A percentile compares a stretch with the other conserved stretches of the same genome.
Evolutionary conservation across 1,140 invertebrate species (phyloP).

Genomic region (Drosophila tristis): DNA sequence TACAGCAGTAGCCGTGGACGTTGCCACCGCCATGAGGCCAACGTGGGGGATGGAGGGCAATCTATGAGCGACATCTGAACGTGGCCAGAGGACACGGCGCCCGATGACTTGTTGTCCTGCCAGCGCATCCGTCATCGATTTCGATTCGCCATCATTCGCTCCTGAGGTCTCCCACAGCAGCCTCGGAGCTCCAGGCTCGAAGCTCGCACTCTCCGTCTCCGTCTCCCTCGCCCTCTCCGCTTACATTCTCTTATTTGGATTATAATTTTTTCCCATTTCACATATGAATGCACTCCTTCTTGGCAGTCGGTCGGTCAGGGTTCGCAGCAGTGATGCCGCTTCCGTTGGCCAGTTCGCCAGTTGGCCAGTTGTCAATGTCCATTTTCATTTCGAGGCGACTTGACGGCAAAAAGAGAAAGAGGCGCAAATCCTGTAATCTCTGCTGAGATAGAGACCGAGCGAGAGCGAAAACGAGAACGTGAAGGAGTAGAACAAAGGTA

Average conservation of each 20-base stretch:
- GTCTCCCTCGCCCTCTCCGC: slow-evolving; percentile 24
- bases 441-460: background rate
- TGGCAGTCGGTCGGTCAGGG: slow-evolving; percentile 21
- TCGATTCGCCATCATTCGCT: slow-evolving; percentile 29
- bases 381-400: slow-evolving; percentile 54
- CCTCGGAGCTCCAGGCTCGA: background rate
- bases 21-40: background rate
- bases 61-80: slow-evolving; percentile 31
- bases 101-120: slow-evolving; percentile 46
- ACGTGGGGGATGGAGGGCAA: slow-evolving; percentile 16
- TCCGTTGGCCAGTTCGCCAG: slow-evolving; percentile 45
- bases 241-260: slow-evolving; percentile 81
- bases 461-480: background rate
- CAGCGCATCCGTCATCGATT: slow-evolving; percentile 57
- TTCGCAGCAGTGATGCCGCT: background rate
- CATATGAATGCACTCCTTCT: slow-evolving; percentile 76
- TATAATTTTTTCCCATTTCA: slow-evolving; percentile 83
- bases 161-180: slow-evolving; percentile 19
- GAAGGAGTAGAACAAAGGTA: background rate
- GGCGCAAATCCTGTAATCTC: slow-evolving; percentile 27
- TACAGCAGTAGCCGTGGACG: slow-evolving; percentile 21
- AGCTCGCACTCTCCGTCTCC: slow-evolving; percentile 3
- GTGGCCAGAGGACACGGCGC: background rate
- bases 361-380: slow-evolving; percentile 73
- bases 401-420: background rate